These are phyloP conservation scores for Schrankia costaestrigalis DNA, from an alignment of 2,888 invertebrate species.

Conservation along the genomic window DNA sequence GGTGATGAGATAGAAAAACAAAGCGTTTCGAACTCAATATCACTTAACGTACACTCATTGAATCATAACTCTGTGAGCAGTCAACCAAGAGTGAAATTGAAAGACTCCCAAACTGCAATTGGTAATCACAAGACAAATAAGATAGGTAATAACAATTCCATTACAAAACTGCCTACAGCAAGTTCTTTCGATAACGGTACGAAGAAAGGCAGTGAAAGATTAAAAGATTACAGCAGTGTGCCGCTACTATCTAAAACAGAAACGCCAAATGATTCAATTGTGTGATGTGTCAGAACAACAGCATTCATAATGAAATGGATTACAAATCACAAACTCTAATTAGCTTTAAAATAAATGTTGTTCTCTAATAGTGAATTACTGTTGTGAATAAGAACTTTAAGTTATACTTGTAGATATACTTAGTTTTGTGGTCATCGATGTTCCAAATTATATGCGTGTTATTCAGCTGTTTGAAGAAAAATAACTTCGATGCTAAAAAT, in stretches of 20 bases:
- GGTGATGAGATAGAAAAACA: slow-evolving; percentile 53
- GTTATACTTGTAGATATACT: too few species aligned
- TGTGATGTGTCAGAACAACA: slow-evolving; percentile 40
- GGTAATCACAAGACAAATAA: slow-evolving; percentile 63
- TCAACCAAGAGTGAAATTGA: slow-evolving; percentile 67
- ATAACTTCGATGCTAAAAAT: too few species aligned
- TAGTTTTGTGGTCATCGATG: too few species aligned
- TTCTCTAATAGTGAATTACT: too few species aligned
- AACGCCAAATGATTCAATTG: slow-evolving; percentile 69
- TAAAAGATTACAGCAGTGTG: slow-evolving; percentile 75
- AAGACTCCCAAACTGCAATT: slow-evolving; percentile 60
- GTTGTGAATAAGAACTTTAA: too few species aligned
- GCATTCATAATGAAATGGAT: too few species aligned
- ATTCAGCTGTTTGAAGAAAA: too few species aligned
- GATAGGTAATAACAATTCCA: slow-evolving; percentile 76
- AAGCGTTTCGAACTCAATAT: slow-evolving; percentile 62
- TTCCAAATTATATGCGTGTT: too few species aligned
- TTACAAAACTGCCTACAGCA: slow-evolving; percentile 66
- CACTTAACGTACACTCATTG: slow-evolving; percentile 63
- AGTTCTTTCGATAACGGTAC: slow-evolving; percentile 71
- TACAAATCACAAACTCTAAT: too few species aligned
- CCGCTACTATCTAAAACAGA: slow-evolving; percentile 69
- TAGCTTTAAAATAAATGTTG: too few species aligned
- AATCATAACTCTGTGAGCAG: slow-evolving; percentile 59
- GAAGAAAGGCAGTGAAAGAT: slow-evolving; percentile 55